phyloP scores from a whole-genome alignment of 2,888 invertebrate species.

The Alcis repandata region DNA sequence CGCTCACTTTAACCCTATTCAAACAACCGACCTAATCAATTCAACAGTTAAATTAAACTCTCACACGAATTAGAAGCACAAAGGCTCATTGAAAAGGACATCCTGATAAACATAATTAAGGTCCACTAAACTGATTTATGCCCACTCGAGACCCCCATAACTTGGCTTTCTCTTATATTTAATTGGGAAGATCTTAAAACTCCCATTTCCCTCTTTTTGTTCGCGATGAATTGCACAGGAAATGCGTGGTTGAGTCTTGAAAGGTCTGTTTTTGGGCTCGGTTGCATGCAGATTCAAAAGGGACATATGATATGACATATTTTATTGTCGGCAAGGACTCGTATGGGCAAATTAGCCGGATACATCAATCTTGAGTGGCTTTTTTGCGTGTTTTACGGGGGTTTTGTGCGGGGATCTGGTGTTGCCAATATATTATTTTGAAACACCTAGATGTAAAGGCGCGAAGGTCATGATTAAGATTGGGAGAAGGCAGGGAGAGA shows the following conservation, averaged over 20 bases:
- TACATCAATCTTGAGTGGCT: slow-evolving; percentile 76
- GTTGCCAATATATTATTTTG: slow-evolving; percentile 22
- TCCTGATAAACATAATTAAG: slow-evolving; percentile 75
- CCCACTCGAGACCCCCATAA: slow-evolving; percentile 75
- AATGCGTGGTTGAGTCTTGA: slow-evolving; percentile 71
- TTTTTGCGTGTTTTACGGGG: slow-evolving; percentile 47
- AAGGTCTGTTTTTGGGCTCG: slow-evolving; percentile 75
- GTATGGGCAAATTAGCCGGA: slow-evolving; percentile 84
- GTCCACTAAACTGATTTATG: slow-evolving; percentile 71
- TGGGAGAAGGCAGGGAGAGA: no score
- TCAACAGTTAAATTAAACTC: slow-evolving; percentile 33
- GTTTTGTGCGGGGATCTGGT: slow-evolving; percentile 23
- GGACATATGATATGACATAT: slow-evolving; percentile 83
- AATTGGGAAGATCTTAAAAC: slow-evolving; percentile 77
- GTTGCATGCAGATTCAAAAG: slow-evolving; percentile 68
- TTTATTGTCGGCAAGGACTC: slow-evolving; percentile 72
- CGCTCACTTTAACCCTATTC: background rate
- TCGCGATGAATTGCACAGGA: slow-evolving; percentile 72
- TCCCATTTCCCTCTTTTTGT: slow-evolving; percentile 74
- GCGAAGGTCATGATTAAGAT: background rate
- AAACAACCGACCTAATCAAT: slow-evolving; percentile 9
- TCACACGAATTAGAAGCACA: slow-evolving; percentile 57
- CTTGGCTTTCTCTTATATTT: slow-evolving; percentile 72
- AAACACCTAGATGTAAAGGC: background rate
- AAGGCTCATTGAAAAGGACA: slow-evolving; percentile 66